Conservation (phyloP, 2,113 vertebrate genomes). For the Cavia porcellus region DNA sequence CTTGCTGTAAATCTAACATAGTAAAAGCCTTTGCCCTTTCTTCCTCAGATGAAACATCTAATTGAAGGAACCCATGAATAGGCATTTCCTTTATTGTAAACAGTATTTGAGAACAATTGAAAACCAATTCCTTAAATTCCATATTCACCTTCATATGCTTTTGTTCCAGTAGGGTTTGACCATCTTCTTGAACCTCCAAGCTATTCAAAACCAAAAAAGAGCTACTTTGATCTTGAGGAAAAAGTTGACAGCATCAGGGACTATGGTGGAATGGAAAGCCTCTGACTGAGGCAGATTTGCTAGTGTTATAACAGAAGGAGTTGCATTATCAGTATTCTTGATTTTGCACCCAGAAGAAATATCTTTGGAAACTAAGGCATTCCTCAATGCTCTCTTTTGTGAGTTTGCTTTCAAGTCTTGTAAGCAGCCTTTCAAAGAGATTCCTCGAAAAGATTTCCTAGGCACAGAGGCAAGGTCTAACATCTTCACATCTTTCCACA, state of each 20-base stretch:
- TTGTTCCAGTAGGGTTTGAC: constrained; percentile 90
- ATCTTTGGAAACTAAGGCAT: constrained; percentile 92
- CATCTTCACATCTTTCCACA: constrained; percentile 88
- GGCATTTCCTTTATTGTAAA: constrained; percentile 91
- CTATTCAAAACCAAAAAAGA: constrained; percentile 90
- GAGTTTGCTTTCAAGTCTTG: constrained; percentile 90
- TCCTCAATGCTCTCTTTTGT: constrained; percentile 89
- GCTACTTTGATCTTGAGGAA: constrained; percentile 83
- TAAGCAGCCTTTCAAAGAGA: constrained; percentile 96
- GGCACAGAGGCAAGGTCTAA: constrained; percentile 89
- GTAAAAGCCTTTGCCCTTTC: constrained; percentile 90
- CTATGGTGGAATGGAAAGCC: constrained; percentile 75
- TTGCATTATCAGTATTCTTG: constrained; percentile 78
- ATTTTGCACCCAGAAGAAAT: constrained; percentile 93
- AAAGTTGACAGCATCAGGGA: constrained; percentile 82
- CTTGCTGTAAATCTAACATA: constrained; percentile 92
- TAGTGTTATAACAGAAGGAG: constrained; percentile 68
- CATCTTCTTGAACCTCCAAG: constrained; percentile 92
- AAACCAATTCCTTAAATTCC: constrained; percentile 91
- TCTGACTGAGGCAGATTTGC: constrained; percentile 68
- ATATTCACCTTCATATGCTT: constrained; percentile 92
- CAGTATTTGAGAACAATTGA: constrained; percentile 92
- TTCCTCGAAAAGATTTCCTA: constrained; percentile 90
- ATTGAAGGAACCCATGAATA: constrained; percentile 89
- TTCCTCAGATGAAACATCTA: constrained; percentile 87